phyloP scores from a whole-genome alignment of 2,888 invertebrate genomes.

The Hedychridium roseum region DNA sequence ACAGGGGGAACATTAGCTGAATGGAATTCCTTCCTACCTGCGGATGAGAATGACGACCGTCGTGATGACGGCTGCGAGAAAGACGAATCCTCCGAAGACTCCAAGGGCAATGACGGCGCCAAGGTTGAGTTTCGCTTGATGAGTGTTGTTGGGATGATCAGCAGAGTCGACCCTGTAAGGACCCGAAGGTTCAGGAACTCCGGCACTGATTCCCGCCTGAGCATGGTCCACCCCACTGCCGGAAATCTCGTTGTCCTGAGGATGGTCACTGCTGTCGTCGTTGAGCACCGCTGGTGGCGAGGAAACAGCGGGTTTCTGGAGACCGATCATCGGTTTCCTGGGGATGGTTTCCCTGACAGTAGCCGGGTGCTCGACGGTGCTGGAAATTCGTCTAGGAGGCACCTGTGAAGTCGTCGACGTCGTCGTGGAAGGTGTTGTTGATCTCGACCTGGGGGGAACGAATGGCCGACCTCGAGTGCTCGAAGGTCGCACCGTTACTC shows the following conservation, averaged over 20 bases:
- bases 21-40: slow-evolving; percentile 69
- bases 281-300: slow-evolving; percentile 41
- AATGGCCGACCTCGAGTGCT: slow-evolving; percentile 61
- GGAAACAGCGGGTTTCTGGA: slow-evolving; percentile 47
- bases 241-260: slow-evolving; percentile 82
- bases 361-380: slow-evolving; percentile 50
- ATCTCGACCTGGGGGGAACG: slow-evolving; percentile 49
- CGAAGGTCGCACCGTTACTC: slow-evolving; percentile 46
- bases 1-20: background rate
- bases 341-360: slow-evolving; percentile 53
- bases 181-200: slow-evolving; percentile 64
- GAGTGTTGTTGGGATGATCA: slow-evolving; percentile 45
- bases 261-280: slow-evolving; percentile 70
- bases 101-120: slow-evolving; percentile 89
- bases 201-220: slow-evolving; percentile 53
- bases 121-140: slow-evolving; percentile 76
- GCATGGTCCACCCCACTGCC: slow-evolving; percentile 62
- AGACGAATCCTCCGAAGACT: slow-evolving; percentile 90
- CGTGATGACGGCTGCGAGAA: slow-evolving; percentile 87
- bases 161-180: slow-evolving; percentile 67
- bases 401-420: slow-evolving; percentile 45
- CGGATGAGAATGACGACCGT: slow-evolving; percentile 87
- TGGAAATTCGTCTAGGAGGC: slow-evolving; percentile 31
- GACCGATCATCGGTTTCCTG: slow-evolving; percentile 50
- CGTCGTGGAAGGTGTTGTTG: slow-evolving; percentile 45